These are phyloP conservation scores for Suncus etruscus DNA, from an alignment of 2,113 vertebrate genomes.

Conservation along the genomic window DNA sequence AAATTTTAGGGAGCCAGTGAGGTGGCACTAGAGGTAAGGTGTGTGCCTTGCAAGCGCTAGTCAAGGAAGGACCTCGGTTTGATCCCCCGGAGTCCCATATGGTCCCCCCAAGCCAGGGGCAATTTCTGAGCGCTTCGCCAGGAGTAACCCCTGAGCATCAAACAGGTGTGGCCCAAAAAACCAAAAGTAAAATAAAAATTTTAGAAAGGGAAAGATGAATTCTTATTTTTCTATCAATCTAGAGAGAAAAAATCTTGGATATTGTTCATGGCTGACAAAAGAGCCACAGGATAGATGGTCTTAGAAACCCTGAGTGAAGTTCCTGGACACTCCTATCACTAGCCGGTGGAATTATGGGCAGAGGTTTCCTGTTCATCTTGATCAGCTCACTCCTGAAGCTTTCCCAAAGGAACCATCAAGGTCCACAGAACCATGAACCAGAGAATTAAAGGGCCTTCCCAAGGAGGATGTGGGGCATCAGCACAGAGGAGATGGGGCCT, in stretches of 20 bases:
- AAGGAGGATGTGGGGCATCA: no score
- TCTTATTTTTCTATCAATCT: neutral
- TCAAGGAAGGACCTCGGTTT: no score
- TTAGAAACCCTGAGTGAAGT: conserved; percentile 37
- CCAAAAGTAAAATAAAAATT: no score
- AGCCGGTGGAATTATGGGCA: neutral
- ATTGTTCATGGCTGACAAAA: conserved; percentile 41
- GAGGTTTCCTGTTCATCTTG: neutral
- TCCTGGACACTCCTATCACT: neutral
- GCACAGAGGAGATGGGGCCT: no score
- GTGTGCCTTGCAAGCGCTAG: no score
- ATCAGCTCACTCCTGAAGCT: neutral
- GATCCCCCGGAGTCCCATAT: no score
- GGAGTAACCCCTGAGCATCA: no score
- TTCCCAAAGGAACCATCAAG: neutral
- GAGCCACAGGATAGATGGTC: conserved; percentile 9
- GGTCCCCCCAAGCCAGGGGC: no score
- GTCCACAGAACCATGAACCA: neutral
- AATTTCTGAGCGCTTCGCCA: no score
- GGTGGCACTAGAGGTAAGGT: no score
- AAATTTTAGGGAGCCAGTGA: no score
- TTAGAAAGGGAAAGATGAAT: neutral
- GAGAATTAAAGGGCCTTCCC: neutral
- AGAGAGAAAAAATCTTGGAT: neutral
- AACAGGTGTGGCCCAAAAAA: no score